Evolutionary conservation across 2,888 invertebrate species (phyloP).

Genomic region (Caenorhabditis sulstoni): DNA sequence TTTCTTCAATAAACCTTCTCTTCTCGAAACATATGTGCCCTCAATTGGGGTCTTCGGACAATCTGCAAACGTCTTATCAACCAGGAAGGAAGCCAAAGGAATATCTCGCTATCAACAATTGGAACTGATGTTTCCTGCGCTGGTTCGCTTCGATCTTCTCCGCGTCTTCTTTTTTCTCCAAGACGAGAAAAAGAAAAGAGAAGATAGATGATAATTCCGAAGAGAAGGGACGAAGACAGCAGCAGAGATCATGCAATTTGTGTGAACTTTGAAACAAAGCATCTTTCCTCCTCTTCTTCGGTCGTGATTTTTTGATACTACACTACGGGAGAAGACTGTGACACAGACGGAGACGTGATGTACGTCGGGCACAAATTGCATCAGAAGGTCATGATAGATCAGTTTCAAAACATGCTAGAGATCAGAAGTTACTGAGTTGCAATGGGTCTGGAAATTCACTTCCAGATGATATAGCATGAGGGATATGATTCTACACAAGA

Average conservation of each 20-base stretch:
- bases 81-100: constrained; percentile 33
- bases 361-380: constrained; percentile 21
- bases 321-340: constrained; percentile 3
- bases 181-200: background rate
- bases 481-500: too few species aligned
- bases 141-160: too few species aligned
- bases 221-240: constrained; percentile 8
- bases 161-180: too few species aligned
- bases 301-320: constrained; percentile 46
- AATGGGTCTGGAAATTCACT: too few species aligned
- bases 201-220: background rate
- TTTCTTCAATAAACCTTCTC: constrained; percentile 22
- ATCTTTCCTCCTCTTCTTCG: background rate
- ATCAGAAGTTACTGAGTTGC: background rate
- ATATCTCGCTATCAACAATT: constrained; percentile 34
- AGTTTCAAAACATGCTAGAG: constrained; percentile 27
- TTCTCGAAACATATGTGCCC: background rate
- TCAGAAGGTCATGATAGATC: constrained; percentile 50
- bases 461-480: too few species aligned
- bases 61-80: background rate
- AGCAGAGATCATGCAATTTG: constrained; percentile 34
- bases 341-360: constrained; percentile 24
- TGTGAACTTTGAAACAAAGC: constrained; percentile 40
- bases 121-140: constrained; percentile 48
- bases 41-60: too few species aligned